Evolutionary conservation across 2,888 invertebrate genomes (phyloP), one percentile per base, ranked within the genome.

Genomic region (Resseliella maxima): DNA sequence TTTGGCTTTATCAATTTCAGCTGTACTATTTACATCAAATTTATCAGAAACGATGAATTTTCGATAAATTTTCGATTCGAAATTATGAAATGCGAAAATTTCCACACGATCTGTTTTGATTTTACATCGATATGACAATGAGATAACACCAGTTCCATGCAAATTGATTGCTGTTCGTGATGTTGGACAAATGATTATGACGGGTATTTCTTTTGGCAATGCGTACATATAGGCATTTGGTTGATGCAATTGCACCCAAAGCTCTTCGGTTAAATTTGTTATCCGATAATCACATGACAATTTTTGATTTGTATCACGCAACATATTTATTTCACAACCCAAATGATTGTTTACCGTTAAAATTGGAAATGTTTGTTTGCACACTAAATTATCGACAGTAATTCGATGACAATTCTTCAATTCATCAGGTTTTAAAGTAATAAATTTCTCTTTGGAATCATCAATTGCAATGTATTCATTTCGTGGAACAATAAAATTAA

Each of bases 361-460:
- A 31, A 72, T 12, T 72, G 72, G 72, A 15, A 72, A 72, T 15
- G 27, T 72, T 72, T 72, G 72, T 72, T 72, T 72, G 31, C 72
- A 72, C 35, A 72, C 31, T 15, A 72, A 31, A 31, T 31, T 2
- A 1, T 72, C 6, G 15, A 1, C 0, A 10, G 1, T 10, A 10
- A 31, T 72, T 31, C 72, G 72, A 72, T 72, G 72, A 31, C 72
- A 72, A 72, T 72, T 72, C 18, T n/a, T 27, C 31, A 72, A 18
- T 31, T 31, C 72, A 15, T 72, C 72, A 2, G 31, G 31, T 15
- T 5, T 31, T 15, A 72, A 31, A 31, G 72, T 72, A 0, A 72
- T 15, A 31, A 72, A 72, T 31, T 72, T 72, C 15, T 72, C 72
- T 18, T 72, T 31, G 15, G 15, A 72, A 31, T 15, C 15, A 31